These are phyloP conservation scores for Drosophila nigrodunni DNA, from an alignment of 1,140 invertebrate genomes.

Conservation along the genomic window DNA sequence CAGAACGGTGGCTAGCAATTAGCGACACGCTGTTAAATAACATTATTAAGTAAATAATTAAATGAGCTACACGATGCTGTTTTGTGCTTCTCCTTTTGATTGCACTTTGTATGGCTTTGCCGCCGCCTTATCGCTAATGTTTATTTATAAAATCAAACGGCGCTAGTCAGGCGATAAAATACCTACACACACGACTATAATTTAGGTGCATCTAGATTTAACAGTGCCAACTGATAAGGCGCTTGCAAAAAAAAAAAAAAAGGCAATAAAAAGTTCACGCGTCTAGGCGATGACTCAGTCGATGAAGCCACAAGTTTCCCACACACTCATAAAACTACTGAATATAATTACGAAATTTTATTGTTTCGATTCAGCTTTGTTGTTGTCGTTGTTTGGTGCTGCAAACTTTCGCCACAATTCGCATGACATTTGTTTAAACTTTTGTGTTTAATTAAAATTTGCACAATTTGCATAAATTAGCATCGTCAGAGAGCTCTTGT, in stretches of 20 bases:
- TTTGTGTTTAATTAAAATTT: slow-evolving; percentile 63
- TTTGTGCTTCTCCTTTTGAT: not conserved
- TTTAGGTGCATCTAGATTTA: slow-evolving; percentile 38
- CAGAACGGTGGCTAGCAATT: not conserved
- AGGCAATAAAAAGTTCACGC: slow-evolving; percentile 57
- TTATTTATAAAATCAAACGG: slow-evolving; percentile 47
- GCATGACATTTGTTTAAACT: slow-evolving; percentile 59
- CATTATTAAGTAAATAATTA: slow-evolving; percentile 30
- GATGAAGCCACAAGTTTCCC: slow-evolving; percentile 25
- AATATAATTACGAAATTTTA: slow-evolving; percentile 47
- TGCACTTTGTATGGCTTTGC: slow-evolving; percentile 9
- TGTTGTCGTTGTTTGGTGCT: slow-evolving; percentile 17
- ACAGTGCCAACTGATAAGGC: slow-evolving; percentile 37
- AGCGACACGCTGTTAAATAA: slow-evolving; percentile 43
- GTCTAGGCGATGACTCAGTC: slow-evolving; percentile 55
- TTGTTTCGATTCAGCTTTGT: slow-evolving; percentile 35
- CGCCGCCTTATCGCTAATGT: slow-evolving; percentile 34
- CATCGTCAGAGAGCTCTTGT: slow-evolving; percentile 23
- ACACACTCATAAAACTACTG: slow-evolving; percentile 45
- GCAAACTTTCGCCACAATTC: slow-evolving; percentile 52
- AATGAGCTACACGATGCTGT: slow-evolving; percentile 17
- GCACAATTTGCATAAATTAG: slow-evolving; percentile 69
- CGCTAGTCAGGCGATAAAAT: slow-evolving; percentile 43
- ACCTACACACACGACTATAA: slow-evolving; percentile 13
- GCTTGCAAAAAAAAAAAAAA: slow-evolving; percentile 5